phyloP scores from a whole-genome alignment of 1,140 invertebrate species.

The Gryllus bimaculatus region DNA sequence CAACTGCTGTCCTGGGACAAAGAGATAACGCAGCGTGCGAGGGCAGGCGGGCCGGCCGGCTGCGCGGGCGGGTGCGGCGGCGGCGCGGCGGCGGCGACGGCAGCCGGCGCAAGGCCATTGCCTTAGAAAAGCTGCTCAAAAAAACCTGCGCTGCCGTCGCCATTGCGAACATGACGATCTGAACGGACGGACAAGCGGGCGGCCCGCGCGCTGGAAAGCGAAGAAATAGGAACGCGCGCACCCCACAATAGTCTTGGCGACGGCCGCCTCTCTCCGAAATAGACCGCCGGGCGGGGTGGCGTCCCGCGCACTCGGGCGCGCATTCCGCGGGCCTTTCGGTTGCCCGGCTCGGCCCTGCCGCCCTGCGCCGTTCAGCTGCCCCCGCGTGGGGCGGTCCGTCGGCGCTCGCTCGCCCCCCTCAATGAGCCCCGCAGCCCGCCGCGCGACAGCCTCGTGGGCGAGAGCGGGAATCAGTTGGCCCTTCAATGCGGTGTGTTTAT shows the following conservation, averaged over 20 bases:
- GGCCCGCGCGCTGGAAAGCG: not conserved
- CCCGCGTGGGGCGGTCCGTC: too few relatives aligned
- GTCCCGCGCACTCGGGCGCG: too few relatives aligned
- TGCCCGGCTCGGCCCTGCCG: not conserved
- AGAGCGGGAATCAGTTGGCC: too few relatives aligned
- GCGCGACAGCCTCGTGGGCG: too few relatives aligned
- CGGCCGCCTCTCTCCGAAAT: not conserved
- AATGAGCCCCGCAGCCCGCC: too few relatives aligned
- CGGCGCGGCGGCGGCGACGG: too few relatives aligned
- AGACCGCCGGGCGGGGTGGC: not conserved
- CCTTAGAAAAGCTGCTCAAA: not conserved
- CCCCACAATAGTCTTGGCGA: constrained; percentile 1
- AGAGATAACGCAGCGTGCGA: constrained; percentile 3
- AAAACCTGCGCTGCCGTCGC: not conserved
- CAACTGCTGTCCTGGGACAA: not conserved
- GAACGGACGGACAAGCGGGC: too few relatives aligned
- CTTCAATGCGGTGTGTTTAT: too few relatives aligned
- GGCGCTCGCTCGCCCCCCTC: too few relatives aligned
- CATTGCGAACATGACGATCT: not conserved
- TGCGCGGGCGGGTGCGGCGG: too few relatives aligned
- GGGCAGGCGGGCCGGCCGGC: too few relatives aligned
- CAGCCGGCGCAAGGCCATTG: not conserved
- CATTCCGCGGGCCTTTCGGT: not conserved
- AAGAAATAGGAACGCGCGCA: not conserved
- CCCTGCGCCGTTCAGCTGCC: too few relatives aligned